Evolutionary conservation across 2,888 invertebrate genomes (phyloP), one percentile per base, ranked within the genome.

Genomic region (Callimorpha dominula): DNA sequence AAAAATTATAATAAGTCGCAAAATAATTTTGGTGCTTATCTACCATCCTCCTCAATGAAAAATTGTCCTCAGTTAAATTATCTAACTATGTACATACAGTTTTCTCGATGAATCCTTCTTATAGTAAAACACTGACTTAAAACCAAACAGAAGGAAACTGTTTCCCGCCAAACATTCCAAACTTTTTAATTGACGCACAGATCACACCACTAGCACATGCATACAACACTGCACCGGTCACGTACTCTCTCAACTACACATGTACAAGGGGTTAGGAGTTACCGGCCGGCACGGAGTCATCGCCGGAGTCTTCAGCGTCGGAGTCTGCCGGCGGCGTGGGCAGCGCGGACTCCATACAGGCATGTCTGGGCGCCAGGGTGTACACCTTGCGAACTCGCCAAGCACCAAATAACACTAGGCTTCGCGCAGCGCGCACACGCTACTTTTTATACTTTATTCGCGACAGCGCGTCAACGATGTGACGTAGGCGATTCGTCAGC

Each of bases 241-340:
- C 68, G 5, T 7, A 42, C 50, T 57, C 49, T n/a, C 15, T 64
- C 40, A 50, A 7, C 31, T 31, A 57, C 62, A 65, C 20, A 50
- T 60, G 46, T 65, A 74, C 62, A 67, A 66, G 57, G 70, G 49
- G 62, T 46, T 31, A 60, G 46, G 60, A 17, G 43, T 87, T 87
- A 96, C 96, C 96, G 87, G 95, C 92, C 72, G 96, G 96, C 69
- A 96, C 95, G 87, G 96, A 92, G 78, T 96, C 96, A 78, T 93
- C 95, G 74, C 88, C 89, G 79, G 89, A 87, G 85, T 89, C 86
- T 79, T 90, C 79, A 77, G 85, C 78, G 78, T 84, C 80, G 79
- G 83, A 80, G 84, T 90, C 85, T 82, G 88, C 77, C 78, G 90
- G 87, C 85, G 86, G 75, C 78, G 81, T 65, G 73, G 81, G 79